A percentile compares a stretch with the other conserved stretches of the same genome.
These are phyloP conservation scores for Campylomormyrus tamandua DNA, from an alignment of 2,113 vertebrate species.

Conservation along the genomic window DNA sequence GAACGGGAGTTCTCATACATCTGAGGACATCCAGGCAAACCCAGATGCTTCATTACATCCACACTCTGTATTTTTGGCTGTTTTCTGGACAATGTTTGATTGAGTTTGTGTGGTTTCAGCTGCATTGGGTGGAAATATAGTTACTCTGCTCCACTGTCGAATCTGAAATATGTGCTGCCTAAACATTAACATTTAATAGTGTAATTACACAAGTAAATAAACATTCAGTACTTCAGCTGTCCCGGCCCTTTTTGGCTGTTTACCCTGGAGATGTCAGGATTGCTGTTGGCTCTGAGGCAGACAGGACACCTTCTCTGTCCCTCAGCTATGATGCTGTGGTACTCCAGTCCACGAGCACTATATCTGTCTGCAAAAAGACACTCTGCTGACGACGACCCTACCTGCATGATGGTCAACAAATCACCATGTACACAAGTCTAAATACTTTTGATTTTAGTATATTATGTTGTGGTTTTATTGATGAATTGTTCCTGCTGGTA, in stretches of 20 bases:
- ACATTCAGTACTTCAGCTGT: background rate
- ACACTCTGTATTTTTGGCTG: background rate
- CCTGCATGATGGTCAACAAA: background rate
- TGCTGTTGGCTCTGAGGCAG: background rate
- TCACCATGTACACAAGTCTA: background rate
- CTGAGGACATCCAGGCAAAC: background rate
- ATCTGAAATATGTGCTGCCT: constrained; percentile 3
- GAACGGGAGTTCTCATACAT: background rate
- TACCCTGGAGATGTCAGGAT: background rate
- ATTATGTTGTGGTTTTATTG: background rate
- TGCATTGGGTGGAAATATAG: background rate
- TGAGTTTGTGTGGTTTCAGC: background rate
- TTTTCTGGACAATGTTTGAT: background rate
- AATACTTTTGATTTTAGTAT: background rate
- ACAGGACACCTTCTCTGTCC: background rate
- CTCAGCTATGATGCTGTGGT: background rate
- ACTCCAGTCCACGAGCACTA: background rate
- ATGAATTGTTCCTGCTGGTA: background rate
- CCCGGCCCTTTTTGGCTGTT: background rate
- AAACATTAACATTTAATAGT: constrained; percentile 1
- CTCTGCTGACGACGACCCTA: background rate
- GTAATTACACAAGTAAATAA: constrained; percentile 19
- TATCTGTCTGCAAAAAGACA: background rate
- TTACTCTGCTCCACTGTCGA: background rate
- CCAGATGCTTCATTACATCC: background rate